Evolutionary conservation across 2,113 vertebrate genomes (phyloP), one percentile per base, ranked within the genome.

Genomic region (Anarrhichthys ocellatus): DNA sequence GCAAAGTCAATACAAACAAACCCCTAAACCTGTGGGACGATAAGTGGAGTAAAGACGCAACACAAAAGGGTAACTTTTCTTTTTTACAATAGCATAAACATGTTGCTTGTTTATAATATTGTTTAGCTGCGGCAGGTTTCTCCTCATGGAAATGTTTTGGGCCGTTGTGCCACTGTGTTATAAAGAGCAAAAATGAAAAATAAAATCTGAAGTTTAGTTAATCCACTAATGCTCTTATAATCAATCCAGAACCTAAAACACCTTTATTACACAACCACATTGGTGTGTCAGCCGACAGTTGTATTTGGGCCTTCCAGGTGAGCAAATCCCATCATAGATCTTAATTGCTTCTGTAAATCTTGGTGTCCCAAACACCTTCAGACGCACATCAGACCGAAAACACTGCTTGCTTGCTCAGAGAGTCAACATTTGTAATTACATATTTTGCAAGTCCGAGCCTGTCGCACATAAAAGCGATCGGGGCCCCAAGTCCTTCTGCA

Each of bases 371-470:
- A 15, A 56, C 2, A 56, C 42, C 72, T 74, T 78, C 66, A 66
- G 27, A 62, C n/a, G 42, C 27, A 10, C 61, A 42, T 20, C 2
- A 58, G 9, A 56, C 27, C 18, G 46, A 78, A 84, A 78, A 81
- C 69, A 73, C 71, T 1, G 56, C 63, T 64, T 13, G 63, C 78
- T 81, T 6, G 76, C 72, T 76, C 52, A 52, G 64, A 64, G 82
- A 80, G n/a, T 34, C 68, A 62, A 87, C 75, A 79, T 58, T 10
- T 32, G 67, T 81, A 82, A 87, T 88, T 81, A 73, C 87, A 88
- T 88, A 84, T 77, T 90, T 88, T 81, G 58, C 90, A 80, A 59
- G 89, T 87, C 81, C 0, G n/a, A 58, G 64, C 84, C 61, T 71
- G 92, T 83, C 76, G 73, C 54, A n/a, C 48, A 54, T 42, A 8